phyloP scores from a whole-genome alignment of 2,113 vertebrate genomes.

The Raja brachyura region DNA sequence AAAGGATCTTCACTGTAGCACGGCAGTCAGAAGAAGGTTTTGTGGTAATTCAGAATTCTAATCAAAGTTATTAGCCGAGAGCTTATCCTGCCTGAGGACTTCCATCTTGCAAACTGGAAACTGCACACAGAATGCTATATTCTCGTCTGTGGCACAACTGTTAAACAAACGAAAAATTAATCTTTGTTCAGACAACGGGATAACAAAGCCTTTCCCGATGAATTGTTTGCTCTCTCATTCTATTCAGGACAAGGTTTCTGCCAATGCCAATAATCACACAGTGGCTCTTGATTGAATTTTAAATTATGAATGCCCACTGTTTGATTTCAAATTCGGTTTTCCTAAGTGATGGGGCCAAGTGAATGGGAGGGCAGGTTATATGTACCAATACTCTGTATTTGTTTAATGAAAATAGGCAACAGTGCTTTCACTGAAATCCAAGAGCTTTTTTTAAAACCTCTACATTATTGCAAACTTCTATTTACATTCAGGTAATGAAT shows the following conservation, averaged over 20 bases:
- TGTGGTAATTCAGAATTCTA: constrained; percentile 11
- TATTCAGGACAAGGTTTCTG: not conserved
- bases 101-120: not conserved
- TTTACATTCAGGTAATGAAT: constrained; percentile 9
- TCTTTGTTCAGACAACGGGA: constrained; percentile 22
- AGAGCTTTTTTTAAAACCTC: not conserved
- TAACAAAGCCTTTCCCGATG: not conserved
- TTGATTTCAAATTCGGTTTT: constrained; percentile 13
- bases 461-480: not conserved
- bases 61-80: not conserved
- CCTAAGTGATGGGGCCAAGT: not conserved
- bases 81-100: not conserved
- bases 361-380: not conserved
- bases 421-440: not conserved
- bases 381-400: not conserved
- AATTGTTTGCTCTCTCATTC: not conserved
- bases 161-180: constrained; percentile 30
- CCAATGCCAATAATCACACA: not conserved
- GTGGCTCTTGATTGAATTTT: constrained; percentile 31
- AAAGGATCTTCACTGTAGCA: not conserved
- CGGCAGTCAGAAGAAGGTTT: not conserved
- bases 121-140: not conserved
- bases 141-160: not conserved
- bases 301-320: constrained; percentile 30
- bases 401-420: not conserved